Conservation (phyloP, 2,797 vertebrate genomes). For the Astyanax mexicanus region DNA sequence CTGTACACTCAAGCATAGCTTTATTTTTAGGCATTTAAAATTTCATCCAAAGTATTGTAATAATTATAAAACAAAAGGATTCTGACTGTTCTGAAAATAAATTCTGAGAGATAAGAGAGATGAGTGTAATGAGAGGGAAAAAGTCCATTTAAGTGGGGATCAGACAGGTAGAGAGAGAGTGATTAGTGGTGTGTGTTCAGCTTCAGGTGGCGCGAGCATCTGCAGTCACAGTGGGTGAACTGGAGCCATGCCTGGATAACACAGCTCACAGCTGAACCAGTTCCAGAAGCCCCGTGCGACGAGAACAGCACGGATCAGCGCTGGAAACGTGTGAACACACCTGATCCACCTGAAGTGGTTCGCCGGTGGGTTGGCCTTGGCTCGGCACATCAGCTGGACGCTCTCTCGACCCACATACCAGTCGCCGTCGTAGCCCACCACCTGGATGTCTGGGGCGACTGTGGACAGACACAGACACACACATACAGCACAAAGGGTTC, state of each 20-base stretch:
- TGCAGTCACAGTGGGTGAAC: conserved; percentile 36
- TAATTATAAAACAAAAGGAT: too few species aligned
- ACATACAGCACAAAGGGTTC: conserved; percentile 15
- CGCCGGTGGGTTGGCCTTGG: conserved; percentile 93
- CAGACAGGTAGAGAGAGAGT: not conserved
- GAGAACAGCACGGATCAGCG: not conserved
- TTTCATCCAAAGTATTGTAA: not conserved
- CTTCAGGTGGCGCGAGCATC: conserved; percentile 26
- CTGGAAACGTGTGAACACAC: conserved; percentile 74
- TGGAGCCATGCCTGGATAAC: conserved; percentile 28
- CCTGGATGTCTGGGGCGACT: conserved; percentile 95
- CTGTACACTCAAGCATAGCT: not conserved
- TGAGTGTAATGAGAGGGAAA: conserved; percentile 27
- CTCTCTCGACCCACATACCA: conserved; percentile 93
- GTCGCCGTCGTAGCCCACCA: conserved; percentile 94
- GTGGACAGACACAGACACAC: not conserved
- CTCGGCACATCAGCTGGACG: conserved; percentile 93
- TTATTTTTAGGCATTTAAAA: not conserved
- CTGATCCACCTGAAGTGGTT: conserved; percentile 94
- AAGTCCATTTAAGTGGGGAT: conserved; percentile 9
- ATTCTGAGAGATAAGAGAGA: not conserved
- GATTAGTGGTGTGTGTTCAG: conserved; percentile 15
- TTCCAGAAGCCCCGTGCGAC: conserved; percentile 18
- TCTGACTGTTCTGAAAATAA: not conserved
- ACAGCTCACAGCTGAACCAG: conserved; percentile 23